Evolutionary conservation across 2,113 vertebrate genomes (phyloP).

Genomic region (Acanthisitta chloris): DNA sequence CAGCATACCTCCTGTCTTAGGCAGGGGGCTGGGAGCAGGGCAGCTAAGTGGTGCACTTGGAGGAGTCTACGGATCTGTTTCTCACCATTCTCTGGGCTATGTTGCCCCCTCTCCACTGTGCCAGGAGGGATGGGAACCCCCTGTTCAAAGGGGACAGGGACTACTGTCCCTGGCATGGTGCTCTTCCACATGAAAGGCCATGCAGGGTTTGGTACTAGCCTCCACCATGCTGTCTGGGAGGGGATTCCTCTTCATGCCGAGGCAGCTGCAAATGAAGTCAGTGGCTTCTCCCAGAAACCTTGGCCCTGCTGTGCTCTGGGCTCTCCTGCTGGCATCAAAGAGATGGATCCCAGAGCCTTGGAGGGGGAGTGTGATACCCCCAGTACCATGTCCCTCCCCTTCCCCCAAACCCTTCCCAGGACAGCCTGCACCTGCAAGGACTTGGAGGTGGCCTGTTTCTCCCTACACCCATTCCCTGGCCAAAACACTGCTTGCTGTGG

Average conservation of each 20-base stretch:
- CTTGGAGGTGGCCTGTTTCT: background rate
- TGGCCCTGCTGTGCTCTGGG: accelerated
- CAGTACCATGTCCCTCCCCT: background rate
- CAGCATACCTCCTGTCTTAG: background rate
- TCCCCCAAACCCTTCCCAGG: background rate
- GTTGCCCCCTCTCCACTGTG: accelerated
- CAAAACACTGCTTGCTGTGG: accelerated
- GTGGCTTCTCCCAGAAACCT: background rate
- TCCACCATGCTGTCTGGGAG: background rate
- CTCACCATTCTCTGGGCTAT: accelerated
- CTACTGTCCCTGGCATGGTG: background rate
- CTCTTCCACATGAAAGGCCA: accelerated
- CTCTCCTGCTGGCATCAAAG: accelerated
- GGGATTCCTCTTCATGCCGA: background rate
- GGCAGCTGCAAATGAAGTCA: background rate
- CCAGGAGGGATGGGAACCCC: background rate
- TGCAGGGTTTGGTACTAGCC: background rate
- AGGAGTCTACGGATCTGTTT: background rate
- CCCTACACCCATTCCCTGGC: background rate
- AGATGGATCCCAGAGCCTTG: background rate
- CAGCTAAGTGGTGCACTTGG: background rate
- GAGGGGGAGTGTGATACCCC: accelerated
- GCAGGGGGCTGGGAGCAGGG: background rate
- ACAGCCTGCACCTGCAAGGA: background rate
- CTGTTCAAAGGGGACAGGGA: accelerated